phyloP scores from a whole-genome alignment of 2,888 invertebrate species.

The Eristalinus sepulchralis region DNA sequence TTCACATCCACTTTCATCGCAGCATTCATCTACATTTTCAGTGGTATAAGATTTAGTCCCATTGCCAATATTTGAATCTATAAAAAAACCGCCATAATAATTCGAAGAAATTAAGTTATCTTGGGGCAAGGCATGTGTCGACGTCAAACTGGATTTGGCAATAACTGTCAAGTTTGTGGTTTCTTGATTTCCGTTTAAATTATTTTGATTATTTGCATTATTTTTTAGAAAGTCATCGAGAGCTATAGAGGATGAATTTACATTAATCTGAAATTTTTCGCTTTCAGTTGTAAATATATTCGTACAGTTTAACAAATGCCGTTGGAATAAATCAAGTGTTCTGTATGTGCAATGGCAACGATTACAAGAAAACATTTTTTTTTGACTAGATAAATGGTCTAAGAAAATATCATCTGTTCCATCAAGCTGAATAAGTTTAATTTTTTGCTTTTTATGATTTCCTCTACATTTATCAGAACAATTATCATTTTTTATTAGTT shows the following conservation, averaged over 20 bases:
- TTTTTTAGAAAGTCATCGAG: constrained; percentile 25
- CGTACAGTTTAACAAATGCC: constrained; percentile 89
- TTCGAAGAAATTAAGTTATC: not conserved
- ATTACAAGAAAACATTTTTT: constrained; percentile 88
- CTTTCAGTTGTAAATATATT: constrained; percentile 90
- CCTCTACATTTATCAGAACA: not conserved
- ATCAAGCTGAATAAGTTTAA: constrained; percentile 85
- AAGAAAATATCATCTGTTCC: constrained; percentile 86
- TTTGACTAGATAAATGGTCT: constrained; percentile 78
- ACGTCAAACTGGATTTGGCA: not conserved
- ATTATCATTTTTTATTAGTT: not conserved
- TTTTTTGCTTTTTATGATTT: constrained; percentile 11
- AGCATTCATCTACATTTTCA: not conserved
- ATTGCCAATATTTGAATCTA: not conserved
- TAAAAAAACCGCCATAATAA: not conserved
- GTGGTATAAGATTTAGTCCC: not conserved
- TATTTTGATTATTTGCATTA: constrained; percentile 39
- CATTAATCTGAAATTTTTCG: constrained; percentile 83
- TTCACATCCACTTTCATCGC: constrained; percentile 3
- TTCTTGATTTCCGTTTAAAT: constrained; percentile 4
- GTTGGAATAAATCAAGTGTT: constrained; percentile 90
- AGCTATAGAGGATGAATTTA: not conserved
- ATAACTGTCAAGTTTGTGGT: not conserved
- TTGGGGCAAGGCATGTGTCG: constrained; percentile 11
- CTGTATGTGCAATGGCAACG: constrained; percentile 93